Evolutionary conservation across 92 coral and sea anemone species (phyloP).

Genomic region (Epizoanthus fatuus): DNA sequence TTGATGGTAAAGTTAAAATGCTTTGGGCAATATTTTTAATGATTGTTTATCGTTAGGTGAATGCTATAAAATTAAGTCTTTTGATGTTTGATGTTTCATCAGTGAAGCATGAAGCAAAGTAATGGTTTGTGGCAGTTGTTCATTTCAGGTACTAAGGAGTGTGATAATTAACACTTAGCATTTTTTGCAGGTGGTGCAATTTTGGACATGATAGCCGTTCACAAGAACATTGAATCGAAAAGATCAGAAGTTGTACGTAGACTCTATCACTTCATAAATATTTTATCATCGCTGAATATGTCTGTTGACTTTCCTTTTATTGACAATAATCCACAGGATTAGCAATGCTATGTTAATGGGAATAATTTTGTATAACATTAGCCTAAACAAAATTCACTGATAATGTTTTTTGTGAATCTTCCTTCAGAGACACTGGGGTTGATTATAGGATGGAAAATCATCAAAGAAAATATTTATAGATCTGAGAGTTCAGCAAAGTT

Average conservation of each 20-base stretch:
- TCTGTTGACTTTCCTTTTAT: background rate
- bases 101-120: background rate
- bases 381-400: too few species aligned
- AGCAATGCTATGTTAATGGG: too few species aligned
- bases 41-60: background rate
- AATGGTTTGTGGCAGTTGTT: background rate
- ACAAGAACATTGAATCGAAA: slow-evolving; percentile 81
- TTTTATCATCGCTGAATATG: background rate
- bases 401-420: too few species aligned
- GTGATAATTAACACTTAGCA: background rate
- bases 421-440: too few species aligned
- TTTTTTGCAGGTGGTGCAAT: slow-evolving; percentile 78
- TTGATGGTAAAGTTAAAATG: background rate
- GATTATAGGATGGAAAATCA: too few species aligned
- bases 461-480: too few species aligned
- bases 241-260: slow-evolving; percentile 78
- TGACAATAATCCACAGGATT: background rate
- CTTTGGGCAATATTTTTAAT: slow-evolving; percentile 23
- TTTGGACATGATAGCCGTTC: slow-evolving; percentile 80
- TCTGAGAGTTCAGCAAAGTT: too few species aligned
- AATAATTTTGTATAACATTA: too few species aligned
- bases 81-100: background rate
- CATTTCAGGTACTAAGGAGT: background rate
- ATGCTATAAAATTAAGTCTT: background rate
- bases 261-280: background rate